A percentile compares a stretch with the other conserved stretches of the same genome.
Conservation (phyloP, 2,113 vertebrate genomes). For the Vidua chalybeata region DNA sequence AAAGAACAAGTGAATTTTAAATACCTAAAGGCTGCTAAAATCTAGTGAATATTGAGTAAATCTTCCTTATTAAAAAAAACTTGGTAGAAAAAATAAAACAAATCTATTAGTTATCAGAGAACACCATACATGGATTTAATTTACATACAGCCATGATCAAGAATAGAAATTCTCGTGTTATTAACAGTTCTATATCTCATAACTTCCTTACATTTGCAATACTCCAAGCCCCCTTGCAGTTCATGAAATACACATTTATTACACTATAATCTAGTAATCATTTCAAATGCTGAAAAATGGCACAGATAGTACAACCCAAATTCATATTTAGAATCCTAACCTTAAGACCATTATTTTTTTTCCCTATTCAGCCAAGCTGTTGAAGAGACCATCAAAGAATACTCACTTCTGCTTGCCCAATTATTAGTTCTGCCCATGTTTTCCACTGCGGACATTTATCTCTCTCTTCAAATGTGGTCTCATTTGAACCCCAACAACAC, state of each 20-base stretch:
- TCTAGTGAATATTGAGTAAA: neutral
- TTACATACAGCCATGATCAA: neutral
- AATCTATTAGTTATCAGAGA: neutral
- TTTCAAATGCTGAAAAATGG: neutral
- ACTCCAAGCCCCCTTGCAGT: neutral
- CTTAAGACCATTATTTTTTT: neutral
- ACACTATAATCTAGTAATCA: neutral
- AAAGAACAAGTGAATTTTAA: neutral
- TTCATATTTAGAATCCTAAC: neutral
- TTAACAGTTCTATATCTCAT: neutral
- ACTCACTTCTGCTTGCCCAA: constrained; percentile 94
- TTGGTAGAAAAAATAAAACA: neutral
- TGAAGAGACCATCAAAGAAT: neutral
- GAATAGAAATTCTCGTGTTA: neutral
- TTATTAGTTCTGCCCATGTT: constrained; percentile 97
- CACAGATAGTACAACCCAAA: neutral
- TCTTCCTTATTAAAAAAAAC: neutral
- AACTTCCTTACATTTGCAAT: neutral
- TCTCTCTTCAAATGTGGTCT: constrained; percentile 94
- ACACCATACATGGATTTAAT: neutral
- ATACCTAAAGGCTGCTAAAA: neutral
- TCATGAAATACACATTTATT: neutral
- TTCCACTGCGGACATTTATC: constrained; percentile 99
- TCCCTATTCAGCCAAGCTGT: neutral
- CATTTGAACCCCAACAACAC: constrained; percentile 97